Percentiles rank a stretch among this genome's conserved stretches.
phyloP scores from a whole-genome alignment of 2,888 invertebrate species.

The Xylota sylvarum region DNA sequence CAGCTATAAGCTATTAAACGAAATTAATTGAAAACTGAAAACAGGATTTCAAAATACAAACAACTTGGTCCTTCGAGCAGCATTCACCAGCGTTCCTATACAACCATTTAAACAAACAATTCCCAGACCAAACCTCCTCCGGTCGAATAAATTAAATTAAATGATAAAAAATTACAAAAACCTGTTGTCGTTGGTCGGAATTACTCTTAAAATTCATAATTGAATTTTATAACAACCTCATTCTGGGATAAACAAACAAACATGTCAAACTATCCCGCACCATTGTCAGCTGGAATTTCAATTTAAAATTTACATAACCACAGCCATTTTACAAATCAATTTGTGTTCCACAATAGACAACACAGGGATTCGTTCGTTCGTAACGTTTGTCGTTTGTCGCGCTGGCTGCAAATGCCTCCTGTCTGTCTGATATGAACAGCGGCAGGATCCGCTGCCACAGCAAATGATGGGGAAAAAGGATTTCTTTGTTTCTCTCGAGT shows the following conservation, averaged over 20 bases:
- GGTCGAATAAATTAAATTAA: constrained; percentile 73
- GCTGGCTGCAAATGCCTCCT: constrained; percentile 56
- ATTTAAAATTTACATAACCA: constrained; percentile 77
- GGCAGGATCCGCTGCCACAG: constrained; percentile 61
- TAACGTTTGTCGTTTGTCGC: constrained; percentile 64
- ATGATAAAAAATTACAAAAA: constrained; percentile 71
- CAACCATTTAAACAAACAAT: too few species aligned
- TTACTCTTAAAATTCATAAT: constrained; percentile 75
- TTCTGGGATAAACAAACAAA: constrained; percentile 61
- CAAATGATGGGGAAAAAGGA: constrained; percentile 74
- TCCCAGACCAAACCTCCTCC: constrained; percentile 20
- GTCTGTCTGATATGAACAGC: constrained; percentile 42
- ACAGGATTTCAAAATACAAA: constrained; percentile 6
- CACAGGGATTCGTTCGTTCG: constrained; percentile 69
- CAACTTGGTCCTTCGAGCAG: constrained; percentile 29
- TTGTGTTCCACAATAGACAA: constrained; percentile 76
- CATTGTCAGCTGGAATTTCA: constrained; percentile 77
- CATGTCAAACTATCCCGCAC: constrained; percentile 75
- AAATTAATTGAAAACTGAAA: constrained; percentile 18
- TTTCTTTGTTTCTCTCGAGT: constrained; percentile 60
- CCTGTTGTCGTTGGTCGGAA: constrained; percentile 52
- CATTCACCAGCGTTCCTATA: too few species aligned
- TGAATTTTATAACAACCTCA: constrained; percentile 74
- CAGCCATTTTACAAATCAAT: constrained; percentile 77
- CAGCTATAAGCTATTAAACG: background rate